Percentiles rank a stretch among this genome's conserved stretches.
phyloP scores from a whole-genome alignment of 2,113 vertebrate species.

The Caretta caretta region DNA sequence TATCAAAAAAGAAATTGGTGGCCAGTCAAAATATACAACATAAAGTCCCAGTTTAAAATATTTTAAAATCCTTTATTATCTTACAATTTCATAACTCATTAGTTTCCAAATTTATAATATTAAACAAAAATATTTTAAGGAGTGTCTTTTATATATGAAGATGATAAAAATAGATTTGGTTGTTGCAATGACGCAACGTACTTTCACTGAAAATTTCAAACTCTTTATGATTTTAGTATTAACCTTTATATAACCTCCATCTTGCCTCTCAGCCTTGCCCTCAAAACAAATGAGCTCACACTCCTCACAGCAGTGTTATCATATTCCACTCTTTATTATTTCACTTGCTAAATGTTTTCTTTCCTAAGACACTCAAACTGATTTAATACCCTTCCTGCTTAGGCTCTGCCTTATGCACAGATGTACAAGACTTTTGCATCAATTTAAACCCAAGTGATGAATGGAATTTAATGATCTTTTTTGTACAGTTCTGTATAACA shows the following conservation, averaged over 20 bases:
- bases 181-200: neutral
- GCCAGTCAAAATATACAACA: neutral
- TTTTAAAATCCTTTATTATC: neutral
- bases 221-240: conserved; percentile 33
- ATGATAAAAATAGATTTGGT: conserved; percentile 38
- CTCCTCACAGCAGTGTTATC: conserved; percentile 40
- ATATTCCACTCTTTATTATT: conserved; percentile 61
- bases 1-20: neutral
- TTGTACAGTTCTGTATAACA: conserved; percentile 77
- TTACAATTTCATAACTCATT: conserved; percentile 9
- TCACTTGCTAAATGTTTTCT: conserved; percentile 64
- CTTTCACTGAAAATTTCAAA: conserved; percentile 44
- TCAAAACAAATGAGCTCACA: conserved; percentile 39
- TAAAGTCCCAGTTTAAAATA: conserved; percentile 18
- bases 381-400: conserved; percentile 62
- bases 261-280: conserved; percentile 22
- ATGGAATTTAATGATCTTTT: conserved; percentile 80
- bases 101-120: neutral
- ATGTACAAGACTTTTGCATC: conserved; percentile 69
- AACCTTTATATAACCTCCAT: conserved; percentile 44
- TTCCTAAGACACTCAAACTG: conserved; percentile 53
- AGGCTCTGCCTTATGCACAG: conserved; percentile 54
- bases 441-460: conserved; percentile 75
- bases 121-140: neutral
- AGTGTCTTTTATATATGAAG: conserved; percentile 23